Conservation (phyloP, 2,888 invertebrate genomes). For the Choristoneura rosaceana region DNA sequence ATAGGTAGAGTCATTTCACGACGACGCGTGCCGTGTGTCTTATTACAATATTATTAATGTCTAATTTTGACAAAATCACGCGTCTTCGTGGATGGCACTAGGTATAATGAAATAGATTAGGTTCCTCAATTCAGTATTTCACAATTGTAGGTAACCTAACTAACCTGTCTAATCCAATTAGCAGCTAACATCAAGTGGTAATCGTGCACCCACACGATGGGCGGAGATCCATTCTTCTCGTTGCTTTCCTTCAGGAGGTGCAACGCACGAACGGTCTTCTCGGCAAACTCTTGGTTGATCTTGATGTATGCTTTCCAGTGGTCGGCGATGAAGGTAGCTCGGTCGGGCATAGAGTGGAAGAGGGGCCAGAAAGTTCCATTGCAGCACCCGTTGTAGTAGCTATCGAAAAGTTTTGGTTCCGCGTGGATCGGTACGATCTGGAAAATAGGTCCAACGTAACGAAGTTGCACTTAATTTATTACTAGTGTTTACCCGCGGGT, state of each 20-base stretch:
- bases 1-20: too few species aligned
- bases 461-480: neutral
- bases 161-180: conserved; percentile 94
- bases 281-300: conserved; percentile 93
- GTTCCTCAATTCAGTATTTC: too few species aligned
- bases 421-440: conserved; percentile 93
- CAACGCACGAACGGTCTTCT: conserved; percentile 90
- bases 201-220: conserved; percentile 97
- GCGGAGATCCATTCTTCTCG: conserved; percentile 80
- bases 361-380: conserved; percentile 97
- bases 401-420: conserved; percentile 91
- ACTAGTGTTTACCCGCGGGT: neutral
- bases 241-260: conserved; percentile 82
- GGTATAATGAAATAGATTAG: too few species aligned
- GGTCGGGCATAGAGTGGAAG: conserved; percentile 96
- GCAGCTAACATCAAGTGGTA: conserved; percentile 97
- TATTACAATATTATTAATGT: too few species aligned
- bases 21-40: too few species aligned
- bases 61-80: too few species aligned
- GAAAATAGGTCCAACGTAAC: conserved; percentile 44
- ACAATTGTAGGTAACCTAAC: conserved; percentile 38
- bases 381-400: conserved; percentile 96
- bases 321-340: conserved; percentile 92
- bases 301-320: conserved; percentile 93
- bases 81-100: too few species aligned